These are phyloP conservation scores for Pteruthius melanotis DNA, from an alignment of 2,113 vertebrate species.

Conservation along the genomic window DNA sequence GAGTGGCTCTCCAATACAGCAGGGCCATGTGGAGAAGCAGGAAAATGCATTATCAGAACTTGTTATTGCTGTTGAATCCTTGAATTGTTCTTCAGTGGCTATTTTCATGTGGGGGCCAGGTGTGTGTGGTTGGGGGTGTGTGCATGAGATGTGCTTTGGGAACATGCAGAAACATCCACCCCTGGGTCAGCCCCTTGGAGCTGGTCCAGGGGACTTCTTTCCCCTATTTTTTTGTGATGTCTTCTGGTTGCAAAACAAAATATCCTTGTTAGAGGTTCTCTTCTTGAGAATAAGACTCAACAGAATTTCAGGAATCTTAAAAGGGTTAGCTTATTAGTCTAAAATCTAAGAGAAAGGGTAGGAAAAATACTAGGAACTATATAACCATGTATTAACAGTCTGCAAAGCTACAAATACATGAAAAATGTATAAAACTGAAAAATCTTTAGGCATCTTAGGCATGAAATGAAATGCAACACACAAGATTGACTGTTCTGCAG, in stretches of 20 bases:
- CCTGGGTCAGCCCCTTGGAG: neutral
- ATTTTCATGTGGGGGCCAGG: neutral
- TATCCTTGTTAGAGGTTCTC: neutral
- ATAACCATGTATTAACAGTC: neutral
- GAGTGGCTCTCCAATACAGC: neutral
- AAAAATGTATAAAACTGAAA: neutral
- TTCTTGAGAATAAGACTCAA: neutral
- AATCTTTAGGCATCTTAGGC: neutral
- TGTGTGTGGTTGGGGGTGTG: too few relatives aligned
- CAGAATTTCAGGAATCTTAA: neutral
- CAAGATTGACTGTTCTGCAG: neutral
- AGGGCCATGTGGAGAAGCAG: accelerated
- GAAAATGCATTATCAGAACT: neutral
- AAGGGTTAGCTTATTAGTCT: neutral
- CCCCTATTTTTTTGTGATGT: neutral
- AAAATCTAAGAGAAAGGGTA: neutral
- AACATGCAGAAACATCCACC: neutral
- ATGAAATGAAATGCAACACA: neutral
- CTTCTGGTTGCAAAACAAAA: neutral
- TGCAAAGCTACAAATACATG: neutral
- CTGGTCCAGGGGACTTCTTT: neutral
- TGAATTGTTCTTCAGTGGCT: neutral
- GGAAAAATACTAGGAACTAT: neutral
- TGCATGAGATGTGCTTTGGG: neutral
- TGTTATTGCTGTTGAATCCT: neutral